A percentile compares a stretch with the other conserved stretches of the same genome.
These are phyloP conservation scores for Sinella curviseta DNA, from an alignment of 1,140 invertebrate species.

Conservation along the genomic window DNA sequence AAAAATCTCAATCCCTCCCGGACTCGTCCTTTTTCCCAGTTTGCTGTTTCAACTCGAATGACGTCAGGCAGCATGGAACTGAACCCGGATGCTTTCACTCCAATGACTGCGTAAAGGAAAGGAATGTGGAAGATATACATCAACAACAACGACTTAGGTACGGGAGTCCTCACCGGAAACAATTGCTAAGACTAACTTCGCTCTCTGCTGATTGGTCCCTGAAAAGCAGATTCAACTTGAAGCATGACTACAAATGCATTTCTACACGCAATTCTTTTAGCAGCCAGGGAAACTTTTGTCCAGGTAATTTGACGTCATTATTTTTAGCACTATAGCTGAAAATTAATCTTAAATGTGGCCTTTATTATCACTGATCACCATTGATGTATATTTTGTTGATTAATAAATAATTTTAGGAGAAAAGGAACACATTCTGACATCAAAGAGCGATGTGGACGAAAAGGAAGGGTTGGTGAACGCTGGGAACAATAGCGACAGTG, in stretches of 20 bases:
- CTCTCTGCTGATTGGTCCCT: background rate
- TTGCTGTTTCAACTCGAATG: constrained; percentile 34
- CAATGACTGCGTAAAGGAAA: background rate
- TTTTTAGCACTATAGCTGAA: no score
- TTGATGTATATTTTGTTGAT: no score
- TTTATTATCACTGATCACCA: no score
- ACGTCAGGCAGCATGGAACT: background rate
- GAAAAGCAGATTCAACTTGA: background rate
- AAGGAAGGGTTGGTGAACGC: background rate
- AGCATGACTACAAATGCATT: background rate
- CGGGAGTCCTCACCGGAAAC: background rate
- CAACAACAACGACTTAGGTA: background rate
- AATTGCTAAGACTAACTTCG: background rate
- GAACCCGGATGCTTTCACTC: background rate
- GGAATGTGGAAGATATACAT: background rate
- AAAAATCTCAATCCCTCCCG: constrained; percentile 47
- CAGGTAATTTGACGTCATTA: background rate
- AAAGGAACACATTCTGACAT: background rate
- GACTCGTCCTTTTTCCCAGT: constrained; percentile 44
- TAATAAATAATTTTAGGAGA: background rate
- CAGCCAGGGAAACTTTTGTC: background rate
- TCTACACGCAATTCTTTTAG: background rate
- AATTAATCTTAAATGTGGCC: no score
- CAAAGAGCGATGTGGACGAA: background rate
- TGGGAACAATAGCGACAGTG: background rate